phyloP scores from a whole-genome alignment of 2,888 invertebrate genomes.

The Agrotis segetum region DNA sequence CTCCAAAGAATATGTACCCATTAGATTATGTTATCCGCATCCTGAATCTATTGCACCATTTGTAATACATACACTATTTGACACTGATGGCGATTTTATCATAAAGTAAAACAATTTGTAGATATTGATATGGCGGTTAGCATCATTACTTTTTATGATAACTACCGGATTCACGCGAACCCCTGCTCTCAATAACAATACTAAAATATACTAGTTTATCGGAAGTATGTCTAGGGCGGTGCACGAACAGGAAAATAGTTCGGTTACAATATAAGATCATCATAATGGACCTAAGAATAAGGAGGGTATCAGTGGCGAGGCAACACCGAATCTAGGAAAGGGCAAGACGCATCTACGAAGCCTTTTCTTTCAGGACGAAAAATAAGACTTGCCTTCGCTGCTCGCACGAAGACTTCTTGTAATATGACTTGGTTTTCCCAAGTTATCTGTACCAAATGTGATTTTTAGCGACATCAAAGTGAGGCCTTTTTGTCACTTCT shows the following conservation, averaged over 20 bases:
- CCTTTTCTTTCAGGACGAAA: no score
- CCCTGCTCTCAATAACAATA: constrained; percentile 68
- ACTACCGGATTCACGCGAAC: constrained; percentile 72
- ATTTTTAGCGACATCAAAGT: no score
- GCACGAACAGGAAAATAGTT: constrained; percentile 51
- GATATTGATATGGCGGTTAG: constrained; percentile 72
- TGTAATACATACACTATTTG: constrained; percentile 62
- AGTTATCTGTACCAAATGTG: no score
- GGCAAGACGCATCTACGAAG: no score
- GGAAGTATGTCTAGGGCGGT: constrained; percentile 30
- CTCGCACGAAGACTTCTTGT: no score
- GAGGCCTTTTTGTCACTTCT: no score
- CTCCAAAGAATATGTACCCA: constrained; percentile 29
- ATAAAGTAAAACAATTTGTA: constrained; percentile 71
- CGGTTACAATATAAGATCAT: constrained; percentile 30
- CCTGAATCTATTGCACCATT: constrained; percentile 55
- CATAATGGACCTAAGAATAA: constrained; percentile 18
- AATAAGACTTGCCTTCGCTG: no score
- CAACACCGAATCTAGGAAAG: no score
- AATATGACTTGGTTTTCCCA: no score
- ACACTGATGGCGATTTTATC: constrained; percentile 66
- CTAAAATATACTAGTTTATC: constrained; percentile 62
- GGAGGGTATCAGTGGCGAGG: no score
- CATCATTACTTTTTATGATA: constrained; percentile 77
- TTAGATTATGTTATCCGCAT: constrained; percentile 54